A percentile compares a stretch with the other conserved stretches of the same genome.
These are phyloP conservation scores for Thryonomys swinderianus DNA, from an alignment of 2,113 vertebrate genomes.

Conservation along the genomic window DNA sequence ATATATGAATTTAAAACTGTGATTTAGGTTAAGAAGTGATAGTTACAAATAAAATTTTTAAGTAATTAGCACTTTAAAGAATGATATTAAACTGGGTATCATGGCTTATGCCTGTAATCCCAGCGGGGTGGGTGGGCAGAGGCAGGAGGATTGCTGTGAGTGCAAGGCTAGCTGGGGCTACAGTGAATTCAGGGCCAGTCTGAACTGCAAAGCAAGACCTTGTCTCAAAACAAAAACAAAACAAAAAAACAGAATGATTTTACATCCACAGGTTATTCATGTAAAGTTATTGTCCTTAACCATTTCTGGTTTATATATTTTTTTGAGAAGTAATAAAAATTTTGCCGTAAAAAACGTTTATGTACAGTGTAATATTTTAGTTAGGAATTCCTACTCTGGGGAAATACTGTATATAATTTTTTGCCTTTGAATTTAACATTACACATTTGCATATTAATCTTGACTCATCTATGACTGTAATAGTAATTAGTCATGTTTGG, in stretches of 20 bases:
- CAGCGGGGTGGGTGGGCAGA: no score
- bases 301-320: background rate
- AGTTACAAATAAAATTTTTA: background rate
- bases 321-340: background rate
- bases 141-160: no score
- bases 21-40: background rate
- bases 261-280: background rate
- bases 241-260: no score
- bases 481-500: background rate
- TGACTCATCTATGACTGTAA: background rate
- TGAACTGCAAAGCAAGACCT: no score
- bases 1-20: background rate
- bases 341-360: background rate
- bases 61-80: background rate
- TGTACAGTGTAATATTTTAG: background rate
- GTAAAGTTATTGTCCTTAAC: background rate
- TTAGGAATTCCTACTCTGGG: background rate
- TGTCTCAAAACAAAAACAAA: no score
- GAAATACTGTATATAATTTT: background rate
- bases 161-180: no score
- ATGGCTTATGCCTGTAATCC: no score
- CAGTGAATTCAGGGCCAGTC: no score
- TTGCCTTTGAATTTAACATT: background rate
- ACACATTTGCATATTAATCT: background rate
- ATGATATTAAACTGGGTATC: no score